A percentile compares a stretch with the other conserved stretches of the same genome.
Conservation (phyloP, 2,888 invertebrate species). For the Eueremaeus valkanovi region DNA sequence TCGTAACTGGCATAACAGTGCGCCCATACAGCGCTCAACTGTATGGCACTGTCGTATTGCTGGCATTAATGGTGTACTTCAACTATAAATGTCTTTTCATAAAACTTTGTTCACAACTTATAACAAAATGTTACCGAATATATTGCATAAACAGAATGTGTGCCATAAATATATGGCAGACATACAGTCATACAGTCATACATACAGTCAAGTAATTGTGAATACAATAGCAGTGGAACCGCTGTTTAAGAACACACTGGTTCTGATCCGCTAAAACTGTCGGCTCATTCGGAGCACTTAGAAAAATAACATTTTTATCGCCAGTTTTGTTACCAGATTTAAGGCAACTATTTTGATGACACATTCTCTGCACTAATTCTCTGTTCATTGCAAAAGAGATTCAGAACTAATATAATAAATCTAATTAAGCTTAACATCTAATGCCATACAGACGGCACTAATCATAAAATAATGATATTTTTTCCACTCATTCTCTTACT, state of each 20-base stretch:
- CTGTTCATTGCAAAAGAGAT: too few species aligned
- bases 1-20: not conserved
- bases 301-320: not conserved
- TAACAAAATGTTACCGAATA: not conserved
- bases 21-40: too few species aligned
- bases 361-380: too few species aligned
- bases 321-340: too few species aligned
- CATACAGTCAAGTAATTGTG: not conserved
- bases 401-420: too few species aligned
- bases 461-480: too few species aligned
- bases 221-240: not conserved
- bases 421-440: too few species aligned
- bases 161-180: conserved; percentile 14
- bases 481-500: too few species aligned
- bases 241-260: not conserved
- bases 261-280: not conserved
- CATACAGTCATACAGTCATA: not conserved
- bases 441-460: too few species aligned
- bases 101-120: conserved; percentile 14
- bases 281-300: not conserved
- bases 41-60: not conserved
- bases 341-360: too few species aligned
- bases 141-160: not conserved
- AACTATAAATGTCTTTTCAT: conserved; percentile 15
- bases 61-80: conserved; percentile 10